Evolutionary conservation across 2,888 invertebrate genomes (phyloP).

Genomic region (Noctua pronuba): DNA sequence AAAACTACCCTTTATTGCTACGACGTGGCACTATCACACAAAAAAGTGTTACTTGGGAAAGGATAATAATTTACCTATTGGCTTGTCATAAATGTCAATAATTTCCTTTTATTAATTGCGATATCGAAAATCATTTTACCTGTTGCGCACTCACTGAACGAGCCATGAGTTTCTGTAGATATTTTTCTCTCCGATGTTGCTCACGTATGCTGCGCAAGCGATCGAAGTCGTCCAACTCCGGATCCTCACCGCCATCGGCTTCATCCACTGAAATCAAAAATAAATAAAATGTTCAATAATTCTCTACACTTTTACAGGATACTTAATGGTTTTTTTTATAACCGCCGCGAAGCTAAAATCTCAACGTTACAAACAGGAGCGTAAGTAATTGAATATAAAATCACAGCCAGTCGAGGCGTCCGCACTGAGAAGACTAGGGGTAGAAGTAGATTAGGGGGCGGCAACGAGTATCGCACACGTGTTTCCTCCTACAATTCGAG

Average conservation of each 20-base stretch:
- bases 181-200: constrained; percentile 92
- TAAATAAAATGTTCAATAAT: background rate
- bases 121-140: constrained; percentile 69
- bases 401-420: background rate
- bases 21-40: background rate
- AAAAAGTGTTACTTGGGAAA: background rate
- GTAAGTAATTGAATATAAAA: background rate
- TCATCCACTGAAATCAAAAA: constrained; percentile 81
- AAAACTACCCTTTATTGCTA: background rate
- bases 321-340: background rate
- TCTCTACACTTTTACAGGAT: background rate
- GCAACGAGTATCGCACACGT: background rate
- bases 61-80: background rate
- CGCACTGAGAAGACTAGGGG: background rate
- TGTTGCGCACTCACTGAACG: constrained; percentile 91
- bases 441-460: background rate
- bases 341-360: background rate
- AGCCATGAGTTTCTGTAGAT: constrained; percentile 91
- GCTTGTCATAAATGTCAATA: background rate
- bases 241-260: constrained; percentile 79
- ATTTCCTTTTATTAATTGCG: background rate
- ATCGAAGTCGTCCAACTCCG: constrained; percentile 92
- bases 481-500: background rate
- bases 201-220: constrained; percentile 92
- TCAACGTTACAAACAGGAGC: background rate